Conservation (phyloP, 2,113 vertebrate genomes). For the Polyodon spathula region DNA sequence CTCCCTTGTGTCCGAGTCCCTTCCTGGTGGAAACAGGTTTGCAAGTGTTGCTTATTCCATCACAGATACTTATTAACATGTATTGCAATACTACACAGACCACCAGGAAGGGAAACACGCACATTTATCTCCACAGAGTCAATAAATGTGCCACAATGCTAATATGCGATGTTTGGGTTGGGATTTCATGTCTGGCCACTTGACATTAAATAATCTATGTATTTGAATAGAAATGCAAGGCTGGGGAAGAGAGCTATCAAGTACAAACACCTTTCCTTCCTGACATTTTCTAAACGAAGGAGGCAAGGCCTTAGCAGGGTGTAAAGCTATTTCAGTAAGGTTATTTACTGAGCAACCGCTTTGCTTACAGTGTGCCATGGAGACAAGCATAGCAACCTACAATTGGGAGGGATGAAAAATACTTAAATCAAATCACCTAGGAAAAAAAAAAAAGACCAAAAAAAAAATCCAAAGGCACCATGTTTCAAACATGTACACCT, state of each 20-base stretch:
- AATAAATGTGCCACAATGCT: too few species aligned
- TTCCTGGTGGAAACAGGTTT: too few species aligned
- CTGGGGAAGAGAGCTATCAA: not conserved
- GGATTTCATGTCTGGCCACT: too few species aligned
- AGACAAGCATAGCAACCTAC: not conserved
- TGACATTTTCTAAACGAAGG: slow-evolving; percentile 11
- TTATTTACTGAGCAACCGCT: slow-evolving; percentile 10
- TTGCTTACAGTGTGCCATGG: not conserved
- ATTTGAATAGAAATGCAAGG: not conserved
- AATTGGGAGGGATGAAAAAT: not conserved
- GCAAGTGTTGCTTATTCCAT: too few species aligned
- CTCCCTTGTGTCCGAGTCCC: too few species aligned
- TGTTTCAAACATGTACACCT: not conserved
- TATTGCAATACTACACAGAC: too few species aligned
- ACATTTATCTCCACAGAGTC: too few species aligned
- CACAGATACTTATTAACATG: too few species aligned
- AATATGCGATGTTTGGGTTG: too few species aligned
- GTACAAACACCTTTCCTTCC: slow-evolving; percentile 2
- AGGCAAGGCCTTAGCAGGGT: slow-evolving; percentile 5
- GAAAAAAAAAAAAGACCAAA: not conserved
- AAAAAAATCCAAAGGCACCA: too few species aligned
- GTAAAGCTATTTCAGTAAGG: slow-evolving; percentile 10
- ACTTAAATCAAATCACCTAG: not conserved
- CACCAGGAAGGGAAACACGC: too few species aligned
- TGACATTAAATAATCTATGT: not conserved